Base-by-base conservation (phyloP, 2,797 vertebrate species). In the Danio aesculapii region DNA sequence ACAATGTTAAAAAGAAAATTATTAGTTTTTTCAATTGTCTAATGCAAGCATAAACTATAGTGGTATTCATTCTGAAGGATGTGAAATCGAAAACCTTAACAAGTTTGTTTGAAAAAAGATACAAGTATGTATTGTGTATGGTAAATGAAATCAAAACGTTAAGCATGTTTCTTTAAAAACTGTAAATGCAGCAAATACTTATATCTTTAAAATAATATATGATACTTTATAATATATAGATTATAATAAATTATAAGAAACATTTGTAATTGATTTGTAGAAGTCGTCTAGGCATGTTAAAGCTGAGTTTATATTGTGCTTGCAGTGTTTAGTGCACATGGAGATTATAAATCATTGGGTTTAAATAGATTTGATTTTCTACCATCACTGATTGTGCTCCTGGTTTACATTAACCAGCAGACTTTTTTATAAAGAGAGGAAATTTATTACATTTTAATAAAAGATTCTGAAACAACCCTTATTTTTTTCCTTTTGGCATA, bases 371-470 rank as follows among this genome's bases (percentile, higher is more conserved):
- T n/a, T n/a, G n/a, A 7, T 1, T 63, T 43, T n/a, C 10, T 55
- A 4, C 30, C 16, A 16, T 46, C 17, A 8, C 4, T 44, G 7
- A 9, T 21, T 50, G 2, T n/a, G 30, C 58, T 50, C 1, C 39
- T 41, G 21, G 21, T 75, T 50, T 2, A 41, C 10, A 55, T 52
- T 53, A 43, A 8, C 30, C 6, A 8, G 11, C 8, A 43, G 73
- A 8, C 1, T 19, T 43, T 21, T 59, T 47, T 74, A 12, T 11
- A 16, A 50, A 21, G 16, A n/a, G 19, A 62, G 50, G 11, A 5
- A 62, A 41, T 46, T 52, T 75, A 62, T 76, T 66, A 2, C 13
- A 53, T 55, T 76, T 66, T 44, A 13, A 44, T 64, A 16, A 64
- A 75, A 43, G 8, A 52, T 52, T 52, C n/a, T 3, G 1, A 64